Base-by-base conservation (phyloP, 2,113 vertebrate species). In the Pyxicephalus adspersus region DNA sequence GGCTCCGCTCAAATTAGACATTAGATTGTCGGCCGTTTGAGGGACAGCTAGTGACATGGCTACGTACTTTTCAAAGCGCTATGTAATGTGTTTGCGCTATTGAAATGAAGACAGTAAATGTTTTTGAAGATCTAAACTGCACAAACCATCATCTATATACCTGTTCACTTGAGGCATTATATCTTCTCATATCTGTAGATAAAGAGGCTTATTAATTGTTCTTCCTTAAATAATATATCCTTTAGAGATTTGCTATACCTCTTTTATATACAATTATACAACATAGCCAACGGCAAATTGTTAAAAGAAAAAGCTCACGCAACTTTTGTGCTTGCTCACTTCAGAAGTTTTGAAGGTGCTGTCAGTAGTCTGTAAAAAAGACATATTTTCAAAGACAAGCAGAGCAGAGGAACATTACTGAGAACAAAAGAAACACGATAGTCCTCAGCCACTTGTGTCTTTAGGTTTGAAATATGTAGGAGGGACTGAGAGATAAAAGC, bases 281-380 rank as follows among this genome's bases (percentile, higher is more conserved):
- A n/a, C 52, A 73, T 73, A 31, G 70, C 70, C 70, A 58, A 17
- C 31, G 55, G 52, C 70, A 58, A 58, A 5, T n/a, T 55, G 26
- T 72, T 5, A 55, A 57, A 73, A 20, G 57, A 22, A 58, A 23
- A 9, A 25, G 11, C 17, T 55, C 25, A 55, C 52, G 55, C 25
- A 23, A 26, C 18, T 71, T 28, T 54, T 54, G 13, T 31, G 15
- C 25, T 15, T 57, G 23, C 19, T 17, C 5, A 20, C 70, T 73
- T 57, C 29, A n/a, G 68, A 73, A 73, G 70, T 73, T 73, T 73
- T 57, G 22, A 31, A 73, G 31, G 70, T 73, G 23, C 52, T 28
- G 22, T 55, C 51, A 73, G 22, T 57, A 58, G 26, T 18, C 31
- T 22, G 28, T 57, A 31, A 57, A 19, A 72, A 28, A 58, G 7